Percentiles rank a stretch among this genome's conserved stretches.
phyloP scores from a whole-genome alignment of 2,113 vertebrate genomes.

The Potamarius usumacintae region DNA sequence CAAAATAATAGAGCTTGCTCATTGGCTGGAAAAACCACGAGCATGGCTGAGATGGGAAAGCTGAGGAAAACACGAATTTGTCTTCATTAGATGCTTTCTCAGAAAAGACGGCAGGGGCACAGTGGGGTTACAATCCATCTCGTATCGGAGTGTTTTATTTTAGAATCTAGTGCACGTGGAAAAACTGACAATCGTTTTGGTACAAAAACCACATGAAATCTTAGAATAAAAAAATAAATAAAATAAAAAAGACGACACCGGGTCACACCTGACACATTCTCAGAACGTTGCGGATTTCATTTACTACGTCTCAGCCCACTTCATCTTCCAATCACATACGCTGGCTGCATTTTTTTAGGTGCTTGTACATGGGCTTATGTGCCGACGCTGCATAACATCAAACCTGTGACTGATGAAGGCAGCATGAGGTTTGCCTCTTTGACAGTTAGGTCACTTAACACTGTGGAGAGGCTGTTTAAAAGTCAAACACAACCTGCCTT shows the following conservation, averaged over 20 bases:
- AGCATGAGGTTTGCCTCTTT: conserved; percentile 52
- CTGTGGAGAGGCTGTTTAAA: conserved; percentile 56
- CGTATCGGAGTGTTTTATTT: conserved; percentile 1
- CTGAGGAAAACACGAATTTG: conserved; percentile 62
- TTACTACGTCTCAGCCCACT: conserved; percentile 2
- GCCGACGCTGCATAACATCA: conserved; percentile 46
- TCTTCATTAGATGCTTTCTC: conserved; percentile 65
- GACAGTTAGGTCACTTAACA: conserved; percentile 56
- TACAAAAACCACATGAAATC: neutral
- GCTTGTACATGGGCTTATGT: neutral
- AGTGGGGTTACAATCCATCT: conserved; percentile 45
- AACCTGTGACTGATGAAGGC: conserved; percentile 55
- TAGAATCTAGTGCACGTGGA: neutral
- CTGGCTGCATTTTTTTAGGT: neutral
- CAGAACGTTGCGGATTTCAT: neutral
- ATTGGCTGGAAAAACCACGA: conserved; percentile 60
- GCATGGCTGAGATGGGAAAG: conserved; percentile 36
- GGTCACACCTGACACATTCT: neutral
- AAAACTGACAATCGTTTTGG: neutral
- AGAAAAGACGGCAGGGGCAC: conserved; percentile 48
- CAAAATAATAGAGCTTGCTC: conserved; percentile 64
- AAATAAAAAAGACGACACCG: neutral
- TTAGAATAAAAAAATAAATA: no score
- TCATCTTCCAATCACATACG: conserved; percentile 40
- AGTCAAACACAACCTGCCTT: conserved; percentile 59